A percentile compares a stretch with the other conserved stretches of the same genome.
phyloP scores from a whole-genome alignment of 2,888 invertebrate genomes.

The Metopia argyrocephala region DNA sequence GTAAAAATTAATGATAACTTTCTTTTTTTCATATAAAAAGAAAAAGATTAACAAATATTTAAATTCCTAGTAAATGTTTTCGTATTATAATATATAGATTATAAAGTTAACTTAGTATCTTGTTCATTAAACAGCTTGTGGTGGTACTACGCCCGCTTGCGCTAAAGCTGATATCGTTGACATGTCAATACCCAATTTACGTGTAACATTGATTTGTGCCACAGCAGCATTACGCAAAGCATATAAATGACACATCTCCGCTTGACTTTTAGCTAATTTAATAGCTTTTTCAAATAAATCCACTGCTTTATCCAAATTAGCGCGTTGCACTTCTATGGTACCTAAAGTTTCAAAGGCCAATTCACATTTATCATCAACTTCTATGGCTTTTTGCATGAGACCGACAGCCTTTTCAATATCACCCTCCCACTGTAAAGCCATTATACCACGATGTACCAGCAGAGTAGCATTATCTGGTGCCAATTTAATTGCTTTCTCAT shows the following conservation, averaged over 20 bases:
- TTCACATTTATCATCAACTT: conserved; percentile 94
- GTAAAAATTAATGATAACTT: neutral
- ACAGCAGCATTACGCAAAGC: conserved; percentile 93
- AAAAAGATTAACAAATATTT: conserved; percentile 28
- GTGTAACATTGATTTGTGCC: conserved; percentile 90
- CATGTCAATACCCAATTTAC: conserved; percentile 84
- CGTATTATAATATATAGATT: neutral
- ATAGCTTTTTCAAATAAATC: conserved; percentile 94
- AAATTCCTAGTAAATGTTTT: neutral
- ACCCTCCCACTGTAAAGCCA: conserved; percentile 91
- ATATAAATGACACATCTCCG: conserved; percentile 94
- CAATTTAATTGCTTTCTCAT: conserved; percentile 87
- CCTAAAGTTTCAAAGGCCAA: conserved; percentile 97
- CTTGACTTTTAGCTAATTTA: conserved; percentile 88
- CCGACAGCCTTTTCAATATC: conserved; percentile 88
- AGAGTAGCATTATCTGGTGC: conserved; percentile 92
- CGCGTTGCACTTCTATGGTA: conserved; percentile 94
- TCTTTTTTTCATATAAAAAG: neutral
- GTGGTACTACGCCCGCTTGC: conserved; percentile 67
- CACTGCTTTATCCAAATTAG: conserved; percentile 89
- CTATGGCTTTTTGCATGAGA: conserved; percentile 89
- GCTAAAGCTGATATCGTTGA: conserved; percentile 75
- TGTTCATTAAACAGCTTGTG: conserved; percentile 46
- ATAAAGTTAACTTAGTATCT: conserved; percentile 25
- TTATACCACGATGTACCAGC: conserved; percentile 91